Conservation (phyloP, 2,888 invertebrate genomes). For the Drosophila aldrichi region DNA sequence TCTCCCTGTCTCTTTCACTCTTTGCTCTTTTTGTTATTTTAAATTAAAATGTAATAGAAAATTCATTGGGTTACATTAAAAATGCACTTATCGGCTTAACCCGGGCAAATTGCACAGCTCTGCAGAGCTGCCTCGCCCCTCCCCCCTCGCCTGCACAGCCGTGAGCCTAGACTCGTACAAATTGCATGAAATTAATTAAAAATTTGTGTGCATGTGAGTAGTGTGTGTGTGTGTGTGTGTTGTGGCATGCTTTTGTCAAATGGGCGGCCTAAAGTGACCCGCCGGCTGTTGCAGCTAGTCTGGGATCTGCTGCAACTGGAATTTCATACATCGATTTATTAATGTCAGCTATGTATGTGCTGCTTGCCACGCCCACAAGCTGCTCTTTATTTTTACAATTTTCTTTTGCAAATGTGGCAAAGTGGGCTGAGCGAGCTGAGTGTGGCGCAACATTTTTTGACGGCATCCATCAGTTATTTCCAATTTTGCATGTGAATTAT, state of each 20-base stretch:
- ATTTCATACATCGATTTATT: conserved; percentile 79
- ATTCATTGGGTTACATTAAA: conserved; percentile 79
- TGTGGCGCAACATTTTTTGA: conserved; percentile 65
- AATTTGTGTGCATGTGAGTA: conserved; percentile 60
- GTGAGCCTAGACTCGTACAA: conserved; percentile 57
- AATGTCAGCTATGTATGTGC: conserved; percentile 75
- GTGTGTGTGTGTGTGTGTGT: conserved; percentile 34
- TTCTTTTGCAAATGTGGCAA: conserved; percentile 43
- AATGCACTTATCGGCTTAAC: conserved; percentile 81
- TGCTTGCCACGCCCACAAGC: conserved; percentile 48
- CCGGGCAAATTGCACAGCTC: conserved; percentile 66
- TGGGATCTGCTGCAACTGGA: conserved; percentile 37
- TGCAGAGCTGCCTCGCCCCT: background rate
- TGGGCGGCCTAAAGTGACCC: conserved; percentile 77
- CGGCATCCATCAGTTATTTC: conserved; percentile 78
- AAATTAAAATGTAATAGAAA: conserved; percentile 81
- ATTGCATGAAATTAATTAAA: conserved; percentile 81
- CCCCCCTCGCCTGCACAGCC: background rate
- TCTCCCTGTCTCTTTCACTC: background rate
- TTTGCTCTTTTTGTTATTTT: conserved; percentile 64
- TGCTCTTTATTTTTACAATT: conserved; percentile 8
- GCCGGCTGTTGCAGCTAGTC: conserved; percentile 64
- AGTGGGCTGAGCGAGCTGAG: conserved; percentile 1
- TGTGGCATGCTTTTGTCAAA: conserved; percentile 73
- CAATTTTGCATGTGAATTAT: conserved; percentile 75